These are phyloP conservation scores for Sebastiscus tertius DNA, from an alignment of 2,797 vertebrate species.

Conservation along the genomic window DNA sequence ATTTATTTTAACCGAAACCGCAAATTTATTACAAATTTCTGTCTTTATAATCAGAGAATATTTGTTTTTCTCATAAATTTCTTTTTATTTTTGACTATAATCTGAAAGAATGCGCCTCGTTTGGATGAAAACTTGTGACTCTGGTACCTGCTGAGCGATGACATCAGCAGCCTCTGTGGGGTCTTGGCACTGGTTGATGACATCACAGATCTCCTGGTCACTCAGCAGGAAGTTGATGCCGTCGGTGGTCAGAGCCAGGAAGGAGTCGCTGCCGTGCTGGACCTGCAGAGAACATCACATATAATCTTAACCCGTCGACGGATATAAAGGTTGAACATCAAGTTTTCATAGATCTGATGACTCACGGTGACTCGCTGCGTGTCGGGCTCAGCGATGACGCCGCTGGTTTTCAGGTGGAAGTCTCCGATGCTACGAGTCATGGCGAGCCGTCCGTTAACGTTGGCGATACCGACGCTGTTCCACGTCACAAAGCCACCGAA, in stretches of 20 bases:
- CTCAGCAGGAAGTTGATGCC: conserved; percentile 97
- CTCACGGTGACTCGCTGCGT: conserved; percentile 83
- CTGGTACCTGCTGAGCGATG: conserved; percentile 89
- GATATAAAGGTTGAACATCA: neutral
- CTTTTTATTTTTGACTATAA: too few species aligned
- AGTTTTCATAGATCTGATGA: neutral
- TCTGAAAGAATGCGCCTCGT: too few species aligned
- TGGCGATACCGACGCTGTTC: conserved; percentile 93
- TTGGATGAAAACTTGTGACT: neutral
- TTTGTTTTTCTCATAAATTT: too few species aligned
- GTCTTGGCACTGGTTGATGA: conserved; percentile 91
- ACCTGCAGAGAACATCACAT: conserved; percentile 75
- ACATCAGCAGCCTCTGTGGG: conserved; percentile 90
- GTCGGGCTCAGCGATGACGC: conserved; percentile 93
- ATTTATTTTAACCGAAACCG: too few species aligned
- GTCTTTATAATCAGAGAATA: too few species aligned
- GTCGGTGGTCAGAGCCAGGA: conserved; percentile 93
- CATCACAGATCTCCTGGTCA: conserved; percentile 94
- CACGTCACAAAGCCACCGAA: conserved; percentile 91
- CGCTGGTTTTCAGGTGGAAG: conserved; percentile 89
- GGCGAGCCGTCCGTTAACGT: conserved; percentile 94
- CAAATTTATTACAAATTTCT: too few species aligned
- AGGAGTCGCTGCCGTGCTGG: conserved; percentile 88
- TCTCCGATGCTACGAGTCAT: conserved; percentile 97
- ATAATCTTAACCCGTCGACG: neutral